Evolutionary conservation across 92 coral and sea anemone species (phyloP).

Genomic region (Zoanthus gigantus): DNA sequence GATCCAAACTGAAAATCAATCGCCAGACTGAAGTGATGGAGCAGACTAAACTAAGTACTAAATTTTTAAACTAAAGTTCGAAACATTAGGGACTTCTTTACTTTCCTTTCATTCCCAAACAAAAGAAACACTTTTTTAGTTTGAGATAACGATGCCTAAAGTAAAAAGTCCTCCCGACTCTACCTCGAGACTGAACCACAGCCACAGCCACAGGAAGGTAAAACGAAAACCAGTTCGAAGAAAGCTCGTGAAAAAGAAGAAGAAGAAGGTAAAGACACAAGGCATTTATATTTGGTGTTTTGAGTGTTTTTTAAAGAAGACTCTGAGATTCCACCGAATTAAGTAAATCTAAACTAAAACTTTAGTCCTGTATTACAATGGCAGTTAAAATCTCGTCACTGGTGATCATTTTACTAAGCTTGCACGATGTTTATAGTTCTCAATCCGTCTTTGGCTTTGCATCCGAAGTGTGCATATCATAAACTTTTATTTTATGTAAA

Average conservation of each 20-base stretch:
- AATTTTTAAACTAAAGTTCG: neutral
- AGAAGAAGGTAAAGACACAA: slow-evolving; percentile 47
- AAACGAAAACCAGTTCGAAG: slow-evolving; percentile 64
- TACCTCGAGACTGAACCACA: slow-evolving; percentile 50
- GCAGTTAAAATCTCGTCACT: neutral
- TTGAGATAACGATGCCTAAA: slow-evolving; percentile 70
- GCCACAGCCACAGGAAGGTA: slow-evolving; percentile 80
- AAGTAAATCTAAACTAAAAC: neutral
- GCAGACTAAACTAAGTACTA: slow-evolving; percentile 29
- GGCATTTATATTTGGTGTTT: neutral
- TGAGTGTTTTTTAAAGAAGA: neutral
- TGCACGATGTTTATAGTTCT: neutral
- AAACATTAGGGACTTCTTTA: neutral
- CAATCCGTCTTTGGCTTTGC: neutral
- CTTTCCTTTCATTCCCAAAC: neutral
- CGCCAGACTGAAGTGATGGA: slow-evolving; percentile 39
- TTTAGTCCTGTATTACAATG: neutral
- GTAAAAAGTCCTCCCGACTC: slow-evolving; percentile 63
- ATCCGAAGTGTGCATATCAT: neutral
- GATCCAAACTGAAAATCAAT: slow-evolving; percentile 27
- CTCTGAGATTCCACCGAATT: neutral
- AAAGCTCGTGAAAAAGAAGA: slow-evolving; percentile 59
- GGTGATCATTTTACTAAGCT: neutral
- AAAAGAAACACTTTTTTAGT: neutral
- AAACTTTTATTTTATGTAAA: neutral